These are phyloP conservation scores for Falcaria lacertinaria DNA, from an alignment of 2,888 invertebrate species.

Conservation along the genomic window DNA sequence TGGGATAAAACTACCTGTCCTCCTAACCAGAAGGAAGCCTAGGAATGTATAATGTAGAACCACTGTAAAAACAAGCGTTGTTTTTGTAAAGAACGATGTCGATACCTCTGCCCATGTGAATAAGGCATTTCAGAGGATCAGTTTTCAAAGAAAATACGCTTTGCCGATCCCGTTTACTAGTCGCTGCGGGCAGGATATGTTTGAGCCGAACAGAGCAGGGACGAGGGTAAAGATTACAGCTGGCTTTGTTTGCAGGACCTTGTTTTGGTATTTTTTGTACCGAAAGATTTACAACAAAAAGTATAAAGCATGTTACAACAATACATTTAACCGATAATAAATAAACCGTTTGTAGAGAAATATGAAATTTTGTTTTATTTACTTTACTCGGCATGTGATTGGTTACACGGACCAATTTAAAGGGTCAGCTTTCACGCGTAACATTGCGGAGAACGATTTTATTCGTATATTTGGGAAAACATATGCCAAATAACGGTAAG, in stretches of 20 bases:
- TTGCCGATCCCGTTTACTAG: constrained; percentile 38
- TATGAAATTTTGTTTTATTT: not conserved
- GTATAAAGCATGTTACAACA: too few relatives aligned
- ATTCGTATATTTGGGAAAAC: too few relatives aligned
- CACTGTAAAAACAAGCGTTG: constrained; percentile 11
- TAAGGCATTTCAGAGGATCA: constrained; percentile 41
- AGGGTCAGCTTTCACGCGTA: not conserved
- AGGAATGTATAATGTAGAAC: not conserved
- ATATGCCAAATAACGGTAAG: too few relatives aligned
- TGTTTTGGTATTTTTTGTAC: constrained; percentile 8
- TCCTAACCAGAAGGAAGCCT: too few relatives aligned
- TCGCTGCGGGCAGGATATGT: constrained; percentile 25
- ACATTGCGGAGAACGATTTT: not conserved
- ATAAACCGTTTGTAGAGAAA: not conserved
- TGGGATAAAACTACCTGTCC: too few relatives aligned
- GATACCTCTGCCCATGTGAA: constrained; percentile 32
- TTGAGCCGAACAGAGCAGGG: constrained; percentile 32
- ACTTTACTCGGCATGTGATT: not conserved
- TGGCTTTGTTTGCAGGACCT: constrained; percentile 28
- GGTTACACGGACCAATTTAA: not conserved
- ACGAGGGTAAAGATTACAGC: constrained; percentile 32
- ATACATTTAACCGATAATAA: not conserved
- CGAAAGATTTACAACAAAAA: not conserved
- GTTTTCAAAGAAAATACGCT: constrained; percentile 58
- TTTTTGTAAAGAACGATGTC: constrained; percentile 33